These are phyloP conservation scores for Zosterops lateralis DNA, from an alignment of 2,113 vertebrate genomes.

Conservation along the genomic window DNA sequence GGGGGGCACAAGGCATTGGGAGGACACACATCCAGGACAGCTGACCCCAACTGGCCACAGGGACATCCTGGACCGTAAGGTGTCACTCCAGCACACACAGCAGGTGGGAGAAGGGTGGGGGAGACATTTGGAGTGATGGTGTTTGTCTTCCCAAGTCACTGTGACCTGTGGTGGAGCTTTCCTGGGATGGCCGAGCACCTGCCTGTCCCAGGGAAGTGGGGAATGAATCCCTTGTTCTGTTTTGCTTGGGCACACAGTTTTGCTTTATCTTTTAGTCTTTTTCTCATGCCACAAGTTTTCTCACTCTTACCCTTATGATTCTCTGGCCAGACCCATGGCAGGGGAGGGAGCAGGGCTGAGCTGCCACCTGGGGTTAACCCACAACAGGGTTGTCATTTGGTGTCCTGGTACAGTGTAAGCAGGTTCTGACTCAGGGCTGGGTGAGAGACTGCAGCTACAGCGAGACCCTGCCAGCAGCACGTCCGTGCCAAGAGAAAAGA, in stretches of 20 bases:
- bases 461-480: constrained; percentile 68
- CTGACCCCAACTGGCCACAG: neutral
- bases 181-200: neutral
- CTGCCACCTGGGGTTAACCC: neutral
- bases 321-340: neutral
- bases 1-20: neutral
- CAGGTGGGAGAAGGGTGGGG: neutral
- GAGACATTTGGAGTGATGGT: fast-evolving
- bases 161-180: neutral
- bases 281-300: neutral
- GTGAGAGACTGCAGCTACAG: neutral
- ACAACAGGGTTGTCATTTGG: fast-evolving
- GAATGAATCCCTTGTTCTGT: neutral
- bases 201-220: neutral
- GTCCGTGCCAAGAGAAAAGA: constrained; percentile 72
- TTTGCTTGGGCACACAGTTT: neutral
- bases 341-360: neutral
- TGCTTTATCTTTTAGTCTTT: neutral
- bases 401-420: neutral
- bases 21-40: neutral
- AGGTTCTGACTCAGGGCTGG: constrained; percentile 6
- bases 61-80: fast-evolving
- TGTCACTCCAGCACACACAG: neutral
- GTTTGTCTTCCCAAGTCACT: no score
- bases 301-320: fast-evolving